Evolutionary conservation across 2,888 invertebrate species (phyloP), one percentile per base, ranked within the genome.

Genomic region (Noctua pronuba): DNA sequence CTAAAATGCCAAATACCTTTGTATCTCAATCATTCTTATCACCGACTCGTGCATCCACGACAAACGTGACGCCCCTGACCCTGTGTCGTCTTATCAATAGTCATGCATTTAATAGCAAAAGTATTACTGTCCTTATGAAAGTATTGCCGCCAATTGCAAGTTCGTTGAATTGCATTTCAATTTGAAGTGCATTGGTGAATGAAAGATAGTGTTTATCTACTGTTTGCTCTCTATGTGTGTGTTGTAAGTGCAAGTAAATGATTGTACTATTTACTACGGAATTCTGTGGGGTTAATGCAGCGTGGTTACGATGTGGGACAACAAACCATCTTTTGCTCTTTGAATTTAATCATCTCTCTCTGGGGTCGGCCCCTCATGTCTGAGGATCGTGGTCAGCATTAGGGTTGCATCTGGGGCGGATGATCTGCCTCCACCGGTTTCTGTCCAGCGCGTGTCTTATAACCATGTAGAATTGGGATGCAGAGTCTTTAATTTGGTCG

Each of bases 151-250:
- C 65, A 72, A 24, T 49, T 66, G 69, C 66, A 62, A 46, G 58
- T 5, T 73, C 35, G 66, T 38, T 78, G 46, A 49, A 62, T 70
- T 24, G 49, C 49, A 44, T 44, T 16, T 16, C 44, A 16, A 44
- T 44, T 55, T 38, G 21, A n/a, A 82, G 67, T 83, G 73, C 55
- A 72, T 71, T 73, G 1, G 13, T 85, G 79, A 85, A 85, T 85
- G 82, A 85, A 85, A 82, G 85, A 85, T 84, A 82, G 52, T 73
- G 46, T 24, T 65, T 75, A 82, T 79, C 82, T 62, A 35, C 16
- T 74, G 76, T 79, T 84, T 73, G n/a, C 55, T 76, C 72, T 84
- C 55, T 82, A 77, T 52, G 64, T 60, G 16, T 65, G 31, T 41
- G 62, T 66, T 35, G n/a, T 70, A 18, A 41, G 21, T 58, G 67